Percentiles rank a stretch among this genome's conserved stretches.
Conservation (phyloP, 2,797 vertebrate species). For the Sebastes dallii region DNA sequence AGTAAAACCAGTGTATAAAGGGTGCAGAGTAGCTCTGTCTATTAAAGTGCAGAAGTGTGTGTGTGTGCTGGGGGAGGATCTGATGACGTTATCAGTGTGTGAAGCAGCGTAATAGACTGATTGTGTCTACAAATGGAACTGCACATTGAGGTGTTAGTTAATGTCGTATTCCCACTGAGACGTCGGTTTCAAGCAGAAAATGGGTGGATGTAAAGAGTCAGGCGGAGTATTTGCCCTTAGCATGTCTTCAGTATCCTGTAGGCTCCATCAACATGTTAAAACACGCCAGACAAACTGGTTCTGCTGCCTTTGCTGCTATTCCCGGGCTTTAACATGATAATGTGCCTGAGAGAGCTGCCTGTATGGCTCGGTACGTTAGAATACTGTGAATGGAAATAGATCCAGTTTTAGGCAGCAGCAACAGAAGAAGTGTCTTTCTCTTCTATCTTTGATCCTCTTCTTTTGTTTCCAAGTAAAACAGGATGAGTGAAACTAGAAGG, state of each 20-base stretch:
- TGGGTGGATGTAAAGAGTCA: not conserved
- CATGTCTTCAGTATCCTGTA: conserved; percentile 35
- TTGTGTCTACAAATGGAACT: not conserved
- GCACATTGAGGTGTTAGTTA: not conserved
- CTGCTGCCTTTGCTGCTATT: conserved; percentile 44
- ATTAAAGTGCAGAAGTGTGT: not conserved
- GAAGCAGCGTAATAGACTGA: not conserved
- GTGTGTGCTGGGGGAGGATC: not conserved
- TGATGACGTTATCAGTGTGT: not conserved
- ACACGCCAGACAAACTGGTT: conserved; percentile 79
- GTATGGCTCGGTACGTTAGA: conserved; percentile 2
- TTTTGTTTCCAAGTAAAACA: conserved; percentile 1
- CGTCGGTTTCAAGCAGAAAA: not conserved
- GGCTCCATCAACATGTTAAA: conserved; percentile 53
- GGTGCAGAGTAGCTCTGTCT: no score
- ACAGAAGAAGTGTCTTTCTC: not conserved
- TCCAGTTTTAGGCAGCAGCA: not conserved
- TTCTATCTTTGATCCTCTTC: not conserved
- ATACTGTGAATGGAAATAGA: conserved; percentile 24
- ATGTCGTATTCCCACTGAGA: not conserved
- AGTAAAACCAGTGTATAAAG: no score
- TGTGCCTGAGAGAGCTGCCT: conserved; percentile 16
- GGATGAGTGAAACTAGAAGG: conserved; percentile 2
- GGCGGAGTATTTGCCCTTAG: conserved; percentile 21
- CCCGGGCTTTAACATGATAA: conserved; percentile 41